phyloP scores from a whole-genome alignment of 1,140 invertebrate genomes.

The Holotrichia oblita region DNA sequence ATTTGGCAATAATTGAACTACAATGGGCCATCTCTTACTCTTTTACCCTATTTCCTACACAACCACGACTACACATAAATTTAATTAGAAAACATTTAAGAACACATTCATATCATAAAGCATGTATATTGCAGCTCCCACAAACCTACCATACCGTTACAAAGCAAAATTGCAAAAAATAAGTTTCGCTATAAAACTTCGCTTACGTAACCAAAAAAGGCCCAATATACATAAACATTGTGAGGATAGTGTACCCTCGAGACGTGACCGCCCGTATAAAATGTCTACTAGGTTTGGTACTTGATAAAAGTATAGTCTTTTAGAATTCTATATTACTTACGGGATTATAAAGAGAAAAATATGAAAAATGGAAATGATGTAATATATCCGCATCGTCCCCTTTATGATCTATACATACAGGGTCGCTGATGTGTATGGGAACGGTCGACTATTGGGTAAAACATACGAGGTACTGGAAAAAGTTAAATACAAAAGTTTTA shows the following conservation, averaged over 20 bases:
- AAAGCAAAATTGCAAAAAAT: not conserved
- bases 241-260: not conserved
- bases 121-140: not conserved
- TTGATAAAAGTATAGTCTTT: slow-evolving; percentile 2
- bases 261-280: not conserved
- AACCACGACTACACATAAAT: not conserved
- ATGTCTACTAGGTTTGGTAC: not conserved
- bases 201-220: not conserved
- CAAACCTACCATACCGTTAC: not conserved
- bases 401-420: too few relatives aligned
- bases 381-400: too few relatives aligned
- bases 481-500: too few relatives aligned
- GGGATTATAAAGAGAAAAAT: not conserved
- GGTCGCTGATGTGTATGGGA: too few relatives aligned
- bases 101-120: not conserved
- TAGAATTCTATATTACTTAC: not conserved
- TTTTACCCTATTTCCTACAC: too few relatives aligned
- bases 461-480: too few relatives aligned
- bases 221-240: not conserved
- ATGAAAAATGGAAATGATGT: not conserved
- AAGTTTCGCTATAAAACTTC: not conserved
- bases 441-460: too few relatives aligned
- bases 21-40: too few relatives aligned
- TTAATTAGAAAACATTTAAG: not conserved
- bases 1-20: too few relatives aligned